A percentile compares a stretch with the other conserved stretches of the same genome.
Conservation (phyloP, 1,140 invertebrate genomes). For the Andrena cerasifolii region DNA sequence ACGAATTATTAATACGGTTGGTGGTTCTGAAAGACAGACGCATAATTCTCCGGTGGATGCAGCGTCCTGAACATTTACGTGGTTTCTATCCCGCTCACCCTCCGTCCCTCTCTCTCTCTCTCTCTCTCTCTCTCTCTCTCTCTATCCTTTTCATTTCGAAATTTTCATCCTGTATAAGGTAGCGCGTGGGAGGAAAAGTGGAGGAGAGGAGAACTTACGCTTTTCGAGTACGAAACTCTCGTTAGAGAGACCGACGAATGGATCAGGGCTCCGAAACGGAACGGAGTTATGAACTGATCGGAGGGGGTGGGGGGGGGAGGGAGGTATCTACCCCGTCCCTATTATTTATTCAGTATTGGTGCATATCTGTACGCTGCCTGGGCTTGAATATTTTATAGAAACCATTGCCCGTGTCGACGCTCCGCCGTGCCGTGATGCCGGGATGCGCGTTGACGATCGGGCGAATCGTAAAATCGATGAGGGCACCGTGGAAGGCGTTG, state of each 20-base stretch:
- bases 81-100: not conserved
- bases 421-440: not conserved
- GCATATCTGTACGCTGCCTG: conserved; percentile 52
- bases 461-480: conserved; percentile 51
- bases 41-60: not conserved
- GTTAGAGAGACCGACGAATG: conserved; percentile 54
- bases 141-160: conserved; percentile 23
- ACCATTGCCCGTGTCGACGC: conserved; percentile 47
- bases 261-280: conserved; percentile 49
- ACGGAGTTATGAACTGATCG: conserved; percentile 62
- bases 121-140: not conserved
- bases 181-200: too few species aligned
- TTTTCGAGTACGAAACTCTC: conserved; percentile 47
- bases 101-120: too few species aligned
- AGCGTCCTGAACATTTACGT: not conserved
- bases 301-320: too few species aligned
- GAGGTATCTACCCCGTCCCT: conserved; percentile 33
- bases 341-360: conserved; percentile 63
- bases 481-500: conserved; percentile 34
- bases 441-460: conserved; percentile 53
- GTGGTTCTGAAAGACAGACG: conserved; percentile 32
- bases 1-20: conserved; percentile 7
- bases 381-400: conserved; percentile 63
- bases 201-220: conserved; percentile 12
- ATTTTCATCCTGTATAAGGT: conserved; percentile 26